These are phyloP conservation scores for Petrocephalus schoutedeni DNA, from an alignment of 2,797 vertebrate species.

Conservation along the genomic window DNA sequence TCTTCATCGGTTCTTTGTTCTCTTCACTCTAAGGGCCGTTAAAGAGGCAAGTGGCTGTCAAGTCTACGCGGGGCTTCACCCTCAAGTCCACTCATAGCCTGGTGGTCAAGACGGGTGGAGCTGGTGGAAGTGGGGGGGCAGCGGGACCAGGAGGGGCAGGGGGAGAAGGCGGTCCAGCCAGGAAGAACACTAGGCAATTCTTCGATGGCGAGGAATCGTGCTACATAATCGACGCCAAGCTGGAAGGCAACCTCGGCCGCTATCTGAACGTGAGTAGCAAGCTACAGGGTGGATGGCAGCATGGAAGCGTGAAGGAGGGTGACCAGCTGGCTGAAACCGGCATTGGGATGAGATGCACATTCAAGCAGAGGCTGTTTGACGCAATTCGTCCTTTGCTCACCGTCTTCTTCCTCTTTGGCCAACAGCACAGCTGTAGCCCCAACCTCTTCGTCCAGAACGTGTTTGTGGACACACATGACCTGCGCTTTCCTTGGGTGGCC, in stretches of 20 bases:
- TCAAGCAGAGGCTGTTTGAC: background rate
- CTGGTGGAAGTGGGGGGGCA: constrained; percentile 58
- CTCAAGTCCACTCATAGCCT: constrained; percentile 82
- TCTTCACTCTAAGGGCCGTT: constrained; percentile 56
- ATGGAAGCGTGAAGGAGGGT: background rate
- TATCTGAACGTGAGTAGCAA: constrained; percentile 83
- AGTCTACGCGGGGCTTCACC: constrained; percentile 88
- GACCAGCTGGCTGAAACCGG: background rate
- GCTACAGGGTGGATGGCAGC: background rate
- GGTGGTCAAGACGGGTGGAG: constrained; percentile 76
- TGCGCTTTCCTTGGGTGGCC: constrained; percentile 96
- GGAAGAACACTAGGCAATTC: constrained; percentile 81
- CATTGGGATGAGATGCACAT: background rate
- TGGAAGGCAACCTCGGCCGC: constrained; percentile 92
- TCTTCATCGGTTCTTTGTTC: background rate
- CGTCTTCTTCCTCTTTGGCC: constrained; percentile 22
- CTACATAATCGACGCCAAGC: constrained; percentile 96
- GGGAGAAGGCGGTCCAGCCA: constrained; percentile 57
- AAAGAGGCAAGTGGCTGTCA: constrained; percentile 92
- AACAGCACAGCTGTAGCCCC: constrained; percentile 94
- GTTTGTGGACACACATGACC: constrained; percentile 94
- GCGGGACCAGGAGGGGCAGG: constrained; percentile 59
- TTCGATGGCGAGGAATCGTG: constrained; percentile 95
- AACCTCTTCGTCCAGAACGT: constrained; percentile 99
- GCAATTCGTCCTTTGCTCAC: background rate